These are phyloP conservation scores for Bubo bubo DNA, from an alignment of 2,113 vertebrate species.

Conservation along the genomic window DNA sequence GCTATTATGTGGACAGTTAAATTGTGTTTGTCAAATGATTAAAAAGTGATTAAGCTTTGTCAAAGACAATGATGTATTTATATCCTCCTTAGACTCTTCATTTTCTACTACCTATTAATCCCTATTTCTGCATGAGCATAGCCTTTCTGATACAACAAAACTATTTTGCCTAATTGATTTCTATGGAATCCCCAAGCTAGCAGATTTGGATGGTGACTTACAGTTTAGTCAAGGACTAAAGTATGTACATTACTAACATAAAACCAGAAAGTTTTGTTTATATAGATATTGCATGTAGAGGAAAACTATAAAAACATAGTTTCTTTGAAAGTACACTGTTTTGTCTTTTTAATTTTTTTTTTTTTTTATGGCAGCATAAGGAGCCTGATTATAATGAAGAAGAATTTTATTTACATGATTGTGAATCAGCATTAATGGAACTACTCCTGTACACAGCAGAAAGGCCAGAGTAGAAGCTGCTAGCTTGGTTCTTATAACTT, in stretches of 20 bases:
- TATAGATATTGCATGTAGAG: neutral
- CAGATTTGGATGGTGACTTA: neutral
- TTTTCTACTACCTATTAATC: neutral
- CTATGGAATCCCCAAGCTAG: neutral
- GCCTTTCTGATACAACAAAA: neutral
- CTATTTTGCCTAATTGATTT: neutral
- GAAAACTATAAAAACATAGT: neutral
- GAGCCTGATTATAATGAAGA: neutral
- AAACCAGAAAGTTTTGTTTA: neutral
- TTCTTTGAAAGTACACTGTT: neutral
- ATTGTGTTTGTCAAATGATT: neutral
- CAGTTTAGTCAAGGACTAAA: neutral
- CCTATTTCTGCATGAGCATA: neutral
- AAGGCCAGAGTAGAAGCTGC: neutral
- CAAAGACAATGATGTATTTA: neutral
- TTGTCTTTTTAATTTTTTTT: neutral
- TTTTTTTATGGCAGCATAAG: neutral
- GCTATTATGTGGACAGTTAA: neutral
- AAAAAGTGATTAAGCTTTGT: neutral
- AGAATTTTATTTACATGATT: neutral
- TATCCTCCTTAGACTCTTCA: neutral
- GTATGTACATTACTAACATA: neutral
- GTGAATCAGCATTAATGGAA: neutral
- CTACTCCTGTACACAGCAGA: neutral
- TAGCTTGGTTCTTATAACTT: neutral